Base-by-base conservation (phyloP, 2,888 invertebrate species). In the Endomychus coccineus region DNA sequence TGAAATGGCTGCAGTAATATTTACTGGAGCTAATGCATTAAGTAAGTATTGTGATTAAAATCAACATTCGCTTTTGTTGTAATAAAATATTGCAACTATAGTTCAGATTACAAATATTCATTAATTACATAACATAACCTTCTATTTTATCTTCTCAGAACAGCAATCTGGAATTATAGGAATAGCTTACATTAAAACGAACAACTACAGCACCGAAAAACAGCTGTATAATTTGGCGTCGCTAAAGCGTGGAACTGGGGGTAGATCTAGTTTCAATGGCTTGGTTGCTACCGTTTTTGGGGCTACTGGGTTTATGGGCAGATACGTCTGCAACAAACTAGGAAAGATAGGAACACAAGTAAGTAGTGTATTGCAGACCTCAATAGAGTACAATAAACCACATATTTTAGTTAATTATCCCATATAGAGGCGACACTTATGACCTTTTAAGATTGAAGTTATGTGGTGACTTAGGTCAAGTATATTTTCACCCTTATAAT, bases 281-380 rank as follows among this genome's bases (percentile, higher is more conserved):
- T 74, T 88, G 36, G 92, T 97, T 2, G 92, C 90, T n/a, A 98
- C 98, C n/a, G 86, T 98, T 1, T 96, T 97, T 64, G 97, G 97
- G 33, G 78, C 80, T 36, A 81, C 82, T 19, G 97, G 97, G 2
- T 91, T 90, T 57, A 67, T 96, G 1, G 98, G 97, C 0, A 73
- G 80, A 46, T 82, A 84, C 70, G 77, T 97, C 10, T 82, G 86
- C 62, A 95, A 92, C 61, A 80, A 82, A 55, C 70, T 99, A 35
- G 97, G 95, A 54, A 90, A 85, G 68, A 75, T 74, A 48, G 89
- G 91, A 11, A 75, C 81, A 1, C 91, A 91, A 75, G 80, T 80
- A 65, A 51, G 39, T 24, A n/a, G n/a, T n/a, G n/a, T n/a, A n/a
- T n/a, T n/a, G n/a, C n/a, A n/a, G n/a, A n/a, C n/a, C n/a, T n/a